Base-by-base conservation (phyloP, 2,113 vertebrate species). In the Leiothrix lutea region DNA sequence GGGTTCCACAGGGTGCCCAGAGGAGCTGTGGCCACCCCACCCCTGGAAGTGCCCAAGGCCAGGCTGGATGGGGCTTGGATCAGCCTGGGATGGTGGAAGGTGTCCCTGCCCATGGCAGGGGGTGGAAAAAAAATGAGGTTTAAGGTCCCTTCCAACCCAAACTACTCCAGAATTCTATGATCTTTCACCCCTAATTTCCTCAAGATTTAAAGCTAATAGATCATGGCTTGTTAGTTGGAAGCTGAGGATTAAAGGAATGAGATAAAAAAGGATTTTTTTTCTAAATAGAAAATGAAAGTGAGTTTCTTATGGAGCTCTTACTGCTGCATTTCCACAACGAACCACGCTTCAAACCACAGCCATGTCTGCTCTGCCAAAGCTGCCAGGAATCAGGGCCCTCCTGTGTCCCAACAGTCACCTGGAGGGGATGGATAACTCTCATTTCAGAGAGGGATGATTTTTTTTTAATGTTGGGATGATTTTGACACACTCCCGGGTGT, bases 261-360 rank as follows among this genome's bases (percentile, higher is more conserved):
- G 38, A n/a, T 14, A 11, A 50, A 80, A 66, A 82, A 17, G 22
- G 22, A 7, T 10, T 44, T 4, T 26, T 94, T 78, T 72, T 26
- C 42, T 12, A 48, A 60, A 40, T 0, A 47, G 35, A 35, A 50
- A 26, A 1, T 9, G n/a, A 11, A 79, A 36, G 6, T 0, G 16
- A 61, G 50, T 15, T 70, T 36, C 23, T 15, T 3, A 2, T 3
- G 15, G 50, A 69, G 21, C 15, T 70, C 21, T 44, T 2, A 1
- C 5, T 60, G 53, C 9, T 28, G 54, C 26, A 69, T 38, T 44
- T 20, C 44, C 31, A 1, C 0, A 5, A 48, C 0, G 1, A 21
- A 36, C 48, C 15, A 8, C 0, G 6, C 38, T 8, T 0, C 0
- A 20, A 38, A 14, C 7, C 2, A 0, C 9, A 12, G 50, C 1